Evolutionary conservation across 1,140 invertebrate genomes (phyloP), one percentile per base, ranked within the genome.

Genomic region (Mya arenaria): DNA sequence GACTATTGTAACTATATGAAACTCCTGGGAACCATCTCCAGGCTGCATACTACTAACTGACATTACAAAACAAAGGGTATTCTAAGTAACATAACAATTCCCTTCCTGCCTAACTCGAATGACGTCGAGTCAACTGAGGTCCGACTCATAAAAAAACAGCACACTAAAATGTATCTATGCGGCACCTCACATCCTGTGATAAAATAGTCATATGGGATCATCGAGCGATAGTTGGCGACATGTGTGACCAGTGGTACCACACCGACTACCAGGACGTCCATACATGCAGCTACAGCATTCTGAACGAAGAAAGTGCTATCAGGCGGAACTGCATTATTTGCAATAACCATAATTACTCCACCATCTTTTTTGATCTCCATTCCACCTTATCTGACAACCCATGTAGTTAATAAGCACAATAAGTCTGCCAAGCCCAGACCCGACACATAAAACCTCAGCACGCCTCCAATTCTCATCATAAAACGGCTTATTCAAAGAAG

Each of bases 241-340:
- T 34, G 13, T 63, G 60, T n/a, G 60, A 63, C 60, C 60, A 63
- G 30, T 63, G 60, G 60, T 63, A 63, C 30, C 60, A 63, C 60
- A 13, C n/a, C 3, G n/a, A 5, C 30, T 63, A 34, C 30, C 60
- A 63, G n/a, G 30, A 63, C 30, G 60, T 63, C 13, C 60, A 63
- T 30, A 30, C 60, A 30, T 15, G 5, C 3, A 63, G 28, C 13
- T 63, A 63, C 36, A 63, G 30, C 36, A 32, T 28, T 25, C 30
- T 63, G 5, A 32, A 28, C 36, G 30, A 63, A 28, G 60, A 63
- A 15, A 63, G 60, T 63, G 60, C 60, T 32, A 63, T 63, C 5
- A 4, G 23, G 3, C 36, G 60, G 60, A 34, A 63, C 6, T 63
- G 13, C 60, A 4, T 63, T 30, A 63, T 63, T 32, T 63, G 60